These are phyloP conservation scores for Nemopilema nomurai DNA, from an alignment of 30 jellyfish, hydroid and myxozoan species.

Conservation along the genomic window DNA sequence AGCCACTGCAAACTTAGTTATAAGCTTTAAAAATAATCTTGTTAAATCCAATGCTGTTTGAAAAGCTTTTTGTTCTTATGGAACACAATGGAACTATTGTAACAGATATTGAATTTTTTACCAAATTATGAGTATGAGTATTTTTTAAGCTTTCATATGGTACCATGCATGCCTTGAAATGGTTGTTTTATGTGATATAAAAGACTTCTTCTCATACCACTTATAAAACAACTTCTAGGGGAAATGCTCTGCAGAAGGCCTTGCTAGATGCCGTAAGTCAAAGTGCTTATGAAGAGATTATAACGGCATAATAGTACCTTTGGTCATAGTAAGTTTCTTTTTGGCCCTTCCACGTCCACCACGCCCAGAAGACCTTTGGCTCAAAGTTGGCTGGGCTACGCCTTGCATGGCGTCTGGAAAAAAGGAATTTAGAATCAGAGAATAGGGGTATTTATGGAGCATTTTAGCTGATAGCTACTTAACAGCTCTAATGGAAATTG, in stretches of 20 bases:
- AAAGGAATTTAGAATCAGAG: neutral
- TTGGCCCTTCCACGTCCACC: constrained; percentile 76
- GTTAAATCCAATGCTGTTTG: no score
- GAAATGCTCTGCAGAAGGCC: neutral
- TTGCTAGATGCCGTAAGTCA: neutral
- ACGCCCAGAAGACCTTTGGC: constrained; percentile 2
- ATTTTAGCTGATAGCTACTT: neutral
- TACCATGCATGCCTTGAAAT: no score
- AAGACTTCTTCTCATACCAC: no score
- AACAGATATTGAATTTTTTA: no score
- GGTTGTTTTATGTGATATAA: no score
- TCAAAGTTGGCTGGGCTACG: constrained; percentile 36
- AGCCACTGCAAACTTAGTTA: no score
- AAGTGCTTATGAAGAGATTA: neutral
- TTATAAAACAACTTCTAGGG: no score
- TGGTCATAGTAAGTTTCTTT: constrained; percentile 75
- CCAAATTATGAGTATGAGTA: no score
- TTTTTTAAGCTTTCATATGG: no score
- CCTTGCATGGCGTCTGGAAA: constrained; percentile 50
- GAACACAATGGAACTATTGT: no score
- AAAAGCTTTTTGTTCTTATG: no score
- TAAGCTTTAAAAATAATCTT: no score
- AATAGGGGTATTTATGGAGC: neutral
- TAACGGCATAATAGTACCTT: constrained; percentile 33
- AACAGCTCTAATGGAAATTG: neutral